Conservation (phyloP, 2,888 invertebrate species). For the Phengaris alcon region DNA sequence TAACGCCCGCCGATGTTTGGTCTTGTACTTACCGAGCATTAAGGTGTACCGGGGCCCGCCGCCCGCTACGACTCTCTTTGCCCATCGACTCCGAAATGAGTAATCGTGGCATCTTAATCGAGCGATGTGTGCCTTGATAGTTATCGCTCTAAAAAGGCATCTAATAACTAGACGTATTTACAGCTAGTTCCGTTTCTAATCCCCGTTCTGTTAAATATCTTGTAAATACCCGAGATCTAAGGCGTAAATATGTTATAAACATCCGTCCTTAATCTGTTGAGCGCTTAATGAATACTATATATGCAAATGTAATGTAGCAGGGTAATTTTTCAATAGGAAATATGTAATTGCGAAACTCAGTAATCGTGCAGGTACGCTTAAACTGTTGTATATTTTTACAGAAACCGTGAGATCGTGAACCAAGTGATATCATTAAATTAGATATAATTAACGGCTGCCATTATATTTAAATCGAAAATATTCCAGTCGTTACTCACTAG, state of each 20-base stretch:
- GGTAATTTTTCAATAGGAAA: slow-evolving; percentile 22
- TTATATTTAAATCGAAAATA: background rate
- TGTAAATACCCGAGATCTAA: slow-evolving; percentile 30
- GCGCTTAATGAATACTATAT: slow-evolving; percentile 38
- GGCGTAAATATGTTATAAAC: slow-evolving; percentile 33
- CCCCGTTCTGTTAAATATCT: slow-evolving; percentile 39
- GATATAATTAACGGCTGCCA: background rate
- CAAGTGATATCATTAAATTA: background rate
- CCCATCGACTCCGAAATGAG: slow-evolving; percentile 51
- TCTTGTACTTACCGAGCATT: slow-evolving; percentile 59
- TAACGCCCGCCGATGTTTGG: slow-evolving; percentile 61
- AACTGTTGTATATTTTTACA: slow-evolving; percentile 28
- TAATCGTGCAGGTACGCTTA: slow-evolving; percentile 15
- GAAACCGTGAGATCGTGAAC: no score
- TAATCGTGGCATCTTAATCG: slow-evolving; percentile 63
- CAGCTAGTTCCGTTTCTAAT: slow-evolving; percentile 39
- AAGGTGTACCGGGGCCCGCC: slow-evolving; percentile 45
- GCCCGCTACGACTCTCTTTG: slow-evolving; percentile 48
- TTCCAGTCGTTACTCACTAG: background rate
- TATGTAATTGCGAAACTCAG: slow-evolving; percentile 8
- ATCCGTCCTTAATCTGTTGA: slow-evolving; percentile 38
- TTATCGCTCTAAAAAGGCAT: slow-evolving; percentile 54
- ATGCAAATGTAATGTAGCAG: slow-evolving; percentile 41
- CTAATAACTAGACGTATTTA: slow-evolving; percentile 43
- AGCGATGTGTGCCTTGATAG: slow-evolving; percentile 54